Evolutionary conservation across 2,113 vertebrate genomes (phyloP).

Genomic region (Atlantisia rogersi): DNA sequence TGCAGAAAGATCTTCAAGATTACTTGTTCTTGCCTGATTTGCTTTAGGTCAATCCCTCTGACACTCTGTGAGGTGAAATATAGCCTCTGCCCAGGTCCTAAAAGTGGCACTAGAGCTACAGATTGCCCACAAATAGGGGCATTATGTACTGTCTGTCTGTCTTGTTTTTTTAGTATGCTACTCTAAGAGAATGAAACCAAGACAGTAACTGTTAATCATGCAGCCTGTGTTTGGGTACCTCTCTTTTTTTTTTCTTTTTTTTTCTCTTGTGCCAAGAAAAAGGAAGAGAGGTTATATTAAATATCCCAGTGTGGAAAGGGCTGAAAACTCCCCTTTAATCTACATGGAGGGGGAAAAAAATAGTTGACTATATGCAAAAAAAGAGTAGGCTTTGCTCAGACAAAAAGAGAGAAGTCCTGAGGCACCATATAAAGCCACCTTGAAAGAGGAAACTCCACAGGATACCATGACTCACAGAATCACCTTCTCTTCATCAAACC

Average conservation of each 20-base stretch:
- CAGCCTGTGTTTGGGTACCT: neutral
- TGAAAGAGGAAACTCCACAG: neutral
- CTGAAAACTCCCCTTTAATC: neutral
- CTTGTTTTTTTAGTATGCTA: neutral
- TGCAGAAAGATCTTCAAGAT: neutral
- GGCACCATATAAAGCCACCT: neutral
- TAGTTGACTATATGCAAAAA: neutral
- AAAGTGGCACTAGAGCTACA: neutral
- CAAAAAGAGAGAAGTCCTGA: neutral
- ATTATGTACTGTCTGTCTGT: neutral
- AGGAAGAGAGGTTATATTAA: neutral
- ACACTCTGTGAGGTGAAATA: neutral
- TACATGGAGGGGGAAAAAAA: neutral
- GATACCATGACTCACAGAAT: neutral
- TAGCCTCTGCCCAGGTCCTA: neutral
- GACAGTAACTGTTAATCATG: neutral
- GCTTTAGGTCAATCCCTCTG: neutral
- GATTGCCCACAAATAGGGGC: neutral
- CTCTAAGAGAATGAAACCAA: neutral
- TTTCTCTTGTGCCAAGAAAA: neutral
- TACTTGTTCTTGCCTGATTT: neutral
- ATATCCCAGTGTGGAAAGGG: neutral
- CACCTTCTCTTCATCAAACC: neutral
- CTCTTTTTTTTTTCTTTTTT: neutral
- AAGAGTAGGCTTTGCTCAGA: neutral